Percentiles rank a stretch among this genome's conserved stretches.
phyloP scores from a whole-genome alignment of 2,888 invertebrate species.

The Tridacna crocea region DNA sequence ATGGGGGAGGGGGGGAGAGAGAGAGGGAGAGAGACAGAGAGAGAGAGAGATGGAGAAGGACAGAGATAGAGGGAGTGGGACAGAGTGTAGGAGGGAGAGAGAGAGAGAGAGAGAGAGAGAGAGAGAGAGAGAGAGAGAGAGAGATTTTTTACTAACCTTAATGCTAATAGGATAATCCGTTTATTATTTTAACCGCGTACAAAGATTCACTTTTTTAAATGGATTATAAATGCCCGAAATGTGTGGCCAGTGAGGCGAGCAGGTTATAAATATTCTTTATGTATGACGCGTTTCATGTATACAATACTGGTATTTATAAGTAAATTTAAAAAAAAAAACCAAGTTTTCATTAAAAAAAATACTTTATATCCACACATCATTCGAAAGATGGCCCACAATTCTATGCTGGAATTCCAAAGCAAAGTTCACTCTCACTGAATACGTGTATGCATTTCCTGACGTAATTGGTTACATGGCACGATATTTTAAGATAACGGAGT shows the following conservation, averaged over 20 bases:
- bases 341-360: too few species aligned
- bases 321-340: too few species aligned
- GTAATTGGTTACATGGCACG: too few species aligned
- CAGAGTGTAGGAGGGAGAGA: slow-evolving; percentile 5
- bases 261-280: not conserved
- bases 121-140: slow-evolving; percentile 29
- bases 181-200: too few species aligned
- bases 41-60: not conserved
- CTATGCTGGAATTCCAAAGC: too few species aligned
- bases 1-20: not conserved
- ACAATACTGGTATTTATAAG: not conserved
- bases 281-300: not conserved
- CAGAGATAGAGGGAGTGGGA: not conserved
- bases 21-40: not conserved
- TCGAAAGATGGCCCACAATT: too few species aligned
- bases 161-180: too few species aligned
- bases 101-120: slow-evolving; percentile 18
- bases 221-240: not conserved
- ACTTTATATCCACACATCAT: not conserved
- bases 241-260: not conserved
- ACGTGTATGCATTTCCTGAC: too few species aligned
- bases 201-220: not conserved
- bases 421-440: too few species aligned
- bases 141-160: not conserved
- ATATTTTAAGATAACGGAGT: too few species aligned